These are phyloP conservation scores for Tiliqua scincoides DNA, from an alignment of 2,113 vertebrate species.

Conservation along the genomic window DNA sequence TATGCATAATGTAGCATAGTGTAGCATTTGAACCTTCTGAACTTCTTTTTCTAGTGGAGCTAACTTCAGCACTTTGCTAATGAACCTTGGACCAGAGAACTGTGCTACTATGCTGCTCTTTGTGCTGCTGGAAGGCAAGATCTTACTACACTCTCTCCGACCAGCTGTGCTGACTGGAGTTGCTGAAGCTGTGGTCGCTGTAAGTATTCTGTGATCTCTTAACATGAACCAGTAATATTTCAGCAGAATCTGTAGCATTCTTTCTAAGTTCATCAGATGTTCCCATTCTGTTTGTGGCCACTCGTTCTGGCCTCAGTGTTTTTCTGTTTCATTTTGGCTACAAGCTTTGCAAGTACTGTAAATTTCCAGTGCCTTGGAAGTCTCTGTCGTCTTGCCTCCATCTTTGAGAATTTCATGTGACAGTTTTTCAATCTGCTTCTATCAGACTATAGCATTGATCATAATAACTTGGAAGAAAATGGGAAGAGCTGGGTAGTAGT, in stretches of 20 bases:
- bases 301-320: background rate
- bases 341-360: background rate
- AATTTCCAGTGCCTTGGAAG: background rate
- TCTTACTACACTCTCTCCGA: conserved; percentile 94
- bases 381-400: background rate
- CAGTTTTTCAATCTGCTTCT: background rate
- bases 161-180: conserved; percentile 97
- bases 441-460: background rate
- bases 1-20: background rate
- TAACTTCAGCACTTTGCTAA: conserved; percentile 92
- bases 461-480: background rate
- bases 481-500: background rate
- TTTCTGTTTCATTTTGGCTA: background rate
- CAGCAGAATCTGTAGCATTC: background rate
- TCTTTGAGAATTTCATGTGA: background rate
- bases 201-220: conserved; percentile 78
- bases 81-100: conserved; percentile 95
- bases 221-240: background rate
- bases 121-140: conserved; percentile 93
- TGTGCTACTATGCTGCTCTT: conserved; percentile 92
- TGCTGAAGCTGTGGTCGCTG: conserved; percentile 96
- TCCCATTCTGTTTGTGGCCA: background rate
- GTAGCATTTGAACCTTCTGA: conserved; percentile 17
- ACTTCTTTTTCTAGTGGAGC: conserved; percentile 84
- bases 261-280: background rate